These are phyloP conservation scores for Myotis lucifugus DNA, from an alignment of 2,113 vertebrate species.

Conservation along the genomic window DNA sequence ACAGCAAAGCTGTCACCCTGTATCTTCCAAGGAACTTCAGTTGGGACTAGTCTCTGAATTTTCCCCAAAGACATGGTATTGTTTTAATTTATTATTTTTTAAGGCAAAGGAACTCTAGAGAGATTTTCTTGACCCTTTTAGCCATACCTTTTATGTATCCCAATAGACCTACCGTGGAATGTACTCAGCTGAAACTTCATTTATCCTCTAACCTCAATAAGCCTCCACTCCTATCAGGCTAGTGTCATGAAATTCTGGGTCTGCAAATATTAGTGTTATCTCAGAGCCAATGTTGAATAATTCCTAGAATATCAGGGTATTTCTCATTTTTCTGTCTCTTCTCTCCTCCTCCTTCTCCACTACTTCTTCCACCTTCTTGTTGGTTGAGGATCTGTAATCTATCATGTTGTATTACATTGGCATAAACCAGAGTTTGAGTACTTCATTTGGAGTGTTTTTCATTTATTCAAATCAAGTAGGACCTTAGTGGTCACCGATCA, in stretches of 20 bases:
- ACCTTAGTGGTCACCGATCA: background rate
- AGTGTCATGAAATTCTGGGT: background rate
- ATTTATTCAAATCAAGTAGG: background rate
- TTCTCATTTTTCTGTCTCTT: background rate
- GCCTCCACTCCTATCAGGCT: background rate
- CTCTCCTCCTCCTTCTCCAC: background rate
- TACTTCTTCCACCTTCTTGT: no score
- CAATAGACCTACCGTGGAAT: background rate
- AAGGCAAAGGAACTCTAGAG: background rate
- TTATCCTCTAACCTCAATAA: background rate
- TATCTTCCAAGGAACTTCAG: background rate
- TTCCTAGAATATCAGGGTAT: background rate
- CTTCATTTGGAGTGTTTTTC: background rate
- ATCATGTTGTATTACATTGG: background rate
- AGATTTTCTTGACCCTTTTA: background rate
- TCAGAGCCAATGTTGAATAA: background rate
- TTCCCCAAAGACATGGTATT: background rate
- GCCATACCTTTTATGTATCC: background rate
- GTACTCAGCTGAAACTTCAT: background rate
- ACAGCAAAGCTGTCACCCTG: background rate
- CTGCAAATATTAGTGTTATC: background rate
- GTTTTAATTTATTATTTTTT: background rate
- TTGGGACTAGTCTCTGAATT: background rate
- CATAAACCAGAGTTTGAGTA: background rate
- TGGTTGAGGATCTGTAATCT: background rate